Conservation (phyloP, 2,888 invertebrate species). For the Diabrotica balteata region DNA sequence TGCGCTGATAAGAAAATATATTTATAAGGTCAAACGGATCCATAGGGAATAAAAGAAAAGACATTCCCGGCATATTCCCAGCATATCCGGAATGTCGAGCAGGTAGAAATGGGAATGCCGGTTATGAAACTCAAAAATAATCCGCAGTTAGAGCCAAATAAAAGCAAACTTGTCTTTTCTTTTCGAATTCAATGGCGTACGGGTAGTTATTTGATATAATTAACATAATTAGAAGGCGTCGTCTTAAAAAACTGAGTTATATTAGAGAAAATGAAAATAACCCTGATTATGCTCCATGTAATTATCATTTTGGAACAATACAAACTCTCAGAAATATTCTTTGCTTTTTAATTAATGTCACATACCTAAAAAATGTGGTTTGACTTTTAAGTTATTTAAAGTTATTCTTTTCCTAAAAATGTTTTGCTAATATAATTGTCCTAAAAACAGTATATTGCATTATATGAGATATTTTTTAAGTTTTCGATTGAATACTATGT, state of each 20-base stretch:
- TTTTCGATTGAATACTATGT: too few relatives aligned
- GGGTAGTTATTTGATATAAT: background rate
- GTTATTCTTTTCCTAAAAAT: too few relatives aligned
- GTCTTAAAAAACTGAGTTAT: background rate
- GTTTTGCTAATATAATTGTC: too few relatives aligned
- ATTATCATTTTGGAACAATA: too few relatives aligned
- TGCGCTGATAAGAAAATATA: constrained; percentile 39
- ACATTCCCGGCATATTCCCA: constrained; percentile 37
- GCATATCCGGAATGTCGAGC: constrained; percentile 42
- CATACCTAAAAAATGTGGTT: too few relatives aligned
- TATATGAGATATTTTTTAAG: too few relatives aligned
- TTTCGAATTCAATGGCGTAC: constrained; percentile 9
- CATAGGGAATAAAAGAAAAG: constrained; percentile 39
- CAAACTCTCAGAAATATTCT: too few relatives aligned
- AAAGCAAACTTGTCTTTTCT: constrained; percentile 39
- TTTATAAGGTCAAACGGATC: constrained; percentile 38
- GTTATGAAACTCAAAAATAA: constrained; percentile 46
- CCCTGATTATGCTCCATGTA: too few relatives aligned
- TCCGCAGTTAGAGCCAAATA: constrained; percentile 40
- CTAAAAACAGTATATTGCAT: too few relatives aligned
- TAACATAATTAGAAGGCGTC: background rate
- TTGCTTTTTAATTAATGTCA: too few relatives aligned
- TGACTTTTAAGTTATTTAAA: too few relatives aligned
- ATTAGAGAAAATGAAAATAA: too few relatives aligned
- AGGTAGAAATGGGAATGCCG: constrained; percentile 44